These are phyloP conservation scores for Gymnoscopelus braueri DNA, from an alignment of 2,797 vertebrate species.

Conservation along the genomic window DNA sequence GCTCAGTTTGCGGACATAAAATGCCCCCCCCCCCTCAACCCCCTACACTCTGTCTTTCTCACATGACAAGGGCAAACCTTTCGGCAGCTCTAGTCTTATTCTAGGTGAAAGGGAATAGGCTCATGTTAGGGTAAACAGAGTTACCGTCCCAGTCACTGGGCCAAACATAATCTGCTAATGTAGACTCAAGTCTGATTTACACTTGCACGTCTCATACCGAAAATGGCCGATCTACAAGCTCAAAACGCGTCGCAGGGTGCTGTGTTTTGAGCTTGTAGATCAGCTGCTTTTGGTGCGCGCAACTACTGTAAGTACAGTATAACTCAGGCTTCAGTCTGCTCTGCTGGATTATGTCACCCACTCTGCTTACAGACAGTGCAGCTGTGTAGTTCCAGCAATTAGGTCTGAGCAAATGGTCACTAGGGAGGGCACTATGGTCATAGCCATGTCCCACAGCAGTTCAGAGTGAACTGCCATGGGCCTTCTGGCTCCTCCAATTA, in stretches of 20 bases:
- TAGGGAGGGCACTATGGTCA: no score
- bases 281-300: no score
- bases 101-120: constrained; percentile 16
- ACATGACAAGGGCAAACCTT: constrained; percentile 38
- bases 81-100: constrained; percentile 23
- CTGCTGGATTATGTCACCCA: constrained; percentile 2
- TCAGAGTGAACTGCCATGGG: no score
- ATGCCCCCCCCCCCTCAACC: not conserved
- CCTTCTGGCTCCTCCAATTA: no score
- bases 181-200: no score
- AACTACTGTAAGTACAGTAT: no score
- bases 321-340: constrained; percentile 2
- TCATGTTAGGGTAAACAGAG: constrained; percentile 36
- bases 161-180: no score
- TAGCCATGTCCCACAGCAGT: no score
- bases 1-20: not conserved
- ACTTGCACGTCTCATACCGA: no score
- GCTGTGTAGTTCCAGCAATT: not conserved
- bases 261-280: no score
- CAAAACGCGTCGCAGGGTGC: no score
- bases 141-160: constrained; percentile 23
- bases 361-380: not conserved
- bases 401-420: not conserved
- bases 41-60: constrained; percentile 17
- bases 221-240: no score